Conservation (phyloP, 2,888 invertebrate genomes). For the Dascillus cervinus region DNA sequence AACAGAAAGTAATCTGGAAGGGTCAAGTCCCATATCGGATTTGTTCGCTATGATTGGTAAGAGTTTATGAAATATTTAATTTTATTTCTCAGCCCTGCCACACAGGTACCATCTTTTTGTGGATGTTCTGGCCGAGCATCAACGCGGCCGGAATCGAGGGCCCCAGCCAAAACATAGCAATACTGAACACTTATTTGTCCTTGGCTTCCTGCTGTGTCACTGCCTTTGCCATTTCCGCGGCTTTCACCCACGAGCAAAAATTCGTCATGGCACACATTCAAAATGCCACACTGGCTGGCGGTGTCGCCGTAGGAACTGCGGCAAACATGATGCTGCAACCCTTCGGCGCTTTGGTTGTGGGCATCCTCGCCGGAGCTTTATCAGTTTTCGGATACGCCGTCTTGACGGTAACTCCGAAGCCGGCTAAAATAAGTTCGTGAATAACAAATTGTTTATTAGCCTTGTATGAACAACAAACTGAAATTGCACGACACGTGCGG, state of each 20-base stretch:
- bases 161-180: slow-evolving; percentile 72
- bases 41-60: slow-evolving; percentile 93
- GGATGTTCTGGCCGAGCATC: slow-evolving; percentile 97
- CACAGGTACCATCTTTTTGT: slow-evolving; percentile 88
- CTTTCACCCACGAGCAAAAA: slow-evolving; percentile 64
- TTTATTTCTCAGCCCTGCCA: no score
- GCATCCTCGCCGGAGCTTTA: slow-evolving; percentile 66
- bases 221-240: slow-evolving; percentile 75
- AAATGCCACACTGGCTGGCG: slow-evolving; percentile 89
- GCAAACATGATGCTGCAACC: slow-evolving; percentile 77
- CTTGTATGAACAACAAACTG: slow-evolving; percentile 27
- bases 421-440: background rate
- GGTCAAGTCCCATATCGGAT: slow-evolving; percentile 77
- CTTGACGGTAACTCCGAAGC: slow-evolving; percentile 62
- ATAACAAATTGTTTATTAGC: slow-evolving; percentile 20
- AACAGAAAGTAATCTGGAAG: slow-evolving; percentile 52
- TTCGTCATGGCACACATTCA: slow-evolving; percentile 91
- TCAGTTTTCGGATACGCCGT: slow-evolving; percentile 77
- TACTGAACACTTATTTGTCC: slow-evolving; percentile 89
- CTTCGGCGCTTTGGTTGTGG: slow-evolving; percentile 75
- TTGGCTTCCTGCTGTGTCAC: slow-evolving; percentile 75
- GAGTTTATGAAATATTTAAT: slow-evolving; percentile 13
- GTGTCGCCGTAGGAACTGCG: slow-evolving; percentile 83
- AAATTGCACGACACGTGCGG: slow-evolving; percentile 81
- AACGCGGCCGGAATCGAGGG: slow-evolving; percentile 73